Evolutionary conservation across 2,113 vertebrate species (phyloP), one percentile per base, ranked within the genome.

Genomic region (Strigops habroptila): DNA sequence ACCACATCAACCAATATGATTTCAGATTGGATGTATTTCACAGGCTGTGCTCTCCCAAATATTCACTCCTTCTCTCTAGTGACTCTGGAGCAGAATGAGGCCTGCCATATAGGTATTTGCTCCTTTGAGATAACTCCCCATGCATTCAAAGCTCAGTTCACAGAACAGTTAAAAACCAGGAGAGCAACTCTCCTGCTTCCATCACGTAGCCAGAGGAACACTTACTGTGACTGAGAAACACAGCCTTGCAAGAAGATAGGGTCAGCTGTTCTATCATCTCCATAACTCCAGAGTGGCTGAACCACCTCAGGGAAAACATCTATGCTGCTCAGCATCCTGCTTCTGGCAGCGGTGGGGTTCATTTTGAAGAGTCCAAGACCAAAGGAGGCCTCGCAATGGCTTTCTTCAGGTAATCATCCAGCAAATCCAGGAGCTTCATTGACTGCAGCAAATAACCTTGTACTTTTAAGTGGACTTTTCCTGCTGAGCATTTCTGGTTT

Each of bases 311-410:
- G 41, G n/a, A 68, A 41, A 41, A 16, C 7, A 10, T 11, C 49
- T 7, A 1, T 2, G 7, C 39, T 25, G 12, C 64, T 65, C 85
- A 35, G 46, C 70, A 49, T 4, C 46, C 82, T 10, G n/a, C n/a
- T 63, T 35, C 63, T 6, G 1, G 41, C 37, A 17, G 12, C 1
- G 0, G 8, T 15, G 18, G 52, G 10, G 2, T 27, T 37, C 46
- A 16, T 35, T 44, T 6, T 6, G 10, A 11, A 60, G 27, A 52
- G 10, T 1, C 39, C 84, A 28, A 12, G 19, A 8, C 28, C 59
- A 41, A 30, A 30, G 39, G 44, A 59, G 63, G 18, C 10, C 31
- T 15, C 31, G 0, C 7, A 1, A 4, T 1, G 1, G 43, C 41
- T 78, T 88, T 35, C 23, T 69, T 37, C 52, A 46, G 41, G 35